Base-by-base conservation (phyloP, 1,140 invertebrate species). In the Drosophila kurseongensis region DNA sequence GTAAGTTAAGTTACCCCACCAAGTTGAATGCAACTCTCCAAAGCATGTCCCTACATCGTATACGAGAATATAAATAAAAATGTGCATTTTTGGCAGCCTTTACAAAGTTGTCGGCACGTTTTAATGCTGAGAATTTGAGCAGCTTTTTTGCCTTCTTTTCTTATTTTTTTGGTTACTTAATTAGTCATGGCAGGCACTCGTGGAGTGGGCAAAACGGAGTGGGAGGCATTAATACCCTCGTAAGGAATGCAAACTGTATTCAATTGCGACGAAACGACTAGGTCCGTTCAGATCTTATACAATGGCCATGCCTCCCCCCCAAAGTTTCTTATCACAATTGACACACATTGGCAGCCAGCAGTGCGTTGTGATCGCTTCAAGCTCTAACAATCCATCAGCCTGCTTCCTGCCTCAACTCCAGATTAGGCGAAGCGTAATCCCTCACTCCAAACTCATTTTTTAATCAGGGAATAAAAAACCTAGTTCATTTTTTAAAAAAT, bases 81-180 rank as follows among this genome's bases (percentile, higher is more conserved):
- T 66, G 48, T 55, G 72, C 42, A 56, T 63, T 86, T 81, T 50
- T 60, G 75, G 68, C 80, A 78, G 74, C 68, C 78, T 82, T 85
- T 84, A 85, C 82, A 85, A 85, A 75, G 83, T 85, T 85, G 78
- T 85, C 83, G 82, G 82, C 78, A 80, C 47, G 58, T 86, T 85
- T 81, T 75, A 71, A 78, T 85, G 83, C 82, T 81, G 61, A 78
- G 78, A 85, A 78, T 75, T 85, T 78, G 79, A 78, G 68, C 52
- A 69, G 65, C 36, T 51, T 51, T 69, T 68, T 48, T 47, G 44
- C 67, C 47, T 41, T 52, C 60, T 52, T 66, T 68, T 69, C 51
- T 29, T 71, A 50, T 44, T 66, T 69, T 84, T 6, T 78, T 88
- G 82, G 72, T 76, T 85, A 75, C 69, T 82, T 88, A 85, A 85